Evolutionary conservation across 2,888 invertebrate species (phyloP), one percentile per base, ranked within the genome.

Genomic region (Itoplectis maculator): DNA sequence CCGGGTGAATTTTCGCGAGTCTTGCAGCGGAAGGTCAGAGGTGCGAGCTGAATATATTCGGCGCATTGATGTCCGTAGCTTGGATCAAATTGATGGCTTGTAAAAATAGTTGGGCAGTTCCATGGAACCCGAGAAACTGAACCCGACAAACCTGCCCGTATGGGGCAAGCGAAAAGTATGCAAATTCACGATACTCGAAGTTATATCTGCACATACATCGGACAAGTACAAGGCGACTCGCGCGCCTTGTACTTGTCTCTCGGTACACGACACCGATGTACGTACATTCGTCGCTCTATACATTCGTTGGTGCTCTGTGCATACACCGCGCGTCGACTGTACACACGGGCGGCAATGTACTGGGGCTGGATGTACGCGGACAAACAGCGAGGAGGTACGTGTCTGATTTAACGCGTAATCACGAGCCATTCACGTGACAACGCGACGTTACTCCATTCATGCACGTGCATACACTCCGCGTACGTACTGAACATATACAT

Each of bases 341-440:
- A 59, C 56, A 47, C n/a, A 45, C 18, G 5, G 29, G 15, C 37
- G 8, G n/a, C 8, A 59, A 37, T 35, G 56, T n/a, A 29, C 20
- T 37, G 11, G 18, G n/a, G 4, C 51, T 37, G 20, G 8, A 37
- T 54, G 35, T 54, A 51, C 51, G n/a, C n/a, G 68, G 18, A 54
- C 51, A 35, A n/a, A 29, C 40, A 15, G 45, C 54, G 66, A 47
- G 54, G 51, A 51, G 51, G 18, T 78, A 78, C 77, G 77, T 70
- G 77, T 63, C 63, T 45, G 77, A 63, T 78, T 78, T 70, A 78
- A 76, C 65, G 76, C 69, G 75, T 76, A 76, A 77, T 81, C 63
- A 81, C 76, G 76, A 65, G 20, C 65, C 66, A 80, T 73, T 68
- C 80, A 80, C 80, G 80, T 77, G 81, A 81, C 81, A 70, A 56